Evolutionary conservation across 2,888 invertebrate genomes (phyloP).

Genomic region (Vannuccia rotundouncinata): DNA sequence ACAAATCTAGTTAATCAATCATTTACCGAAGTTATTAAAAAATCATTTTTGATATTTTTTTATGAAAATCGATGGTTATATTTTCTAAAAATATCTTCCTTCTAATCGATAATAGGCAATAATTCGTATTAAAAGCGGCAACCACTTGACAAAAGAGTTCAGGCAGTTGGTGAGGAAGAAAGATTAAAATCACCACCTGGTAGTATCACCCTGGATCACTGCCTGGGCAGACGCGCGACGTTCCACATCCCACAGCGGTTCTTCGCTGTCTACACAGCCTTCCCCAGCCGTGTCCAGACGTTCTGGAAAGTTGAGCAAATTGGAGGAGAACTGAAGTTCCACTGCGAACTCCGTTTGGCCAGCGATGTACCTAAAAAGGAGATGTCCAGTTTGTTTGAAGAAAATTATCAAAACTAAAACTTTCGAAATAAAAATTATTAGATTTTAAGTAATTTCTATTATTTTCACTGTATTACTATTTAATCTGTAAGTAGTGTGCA

Average conservation of each 20-base stretch:
- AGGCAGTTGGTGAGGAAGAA: no score
- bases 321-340: constrained; percentile 52
- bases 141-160: no score
- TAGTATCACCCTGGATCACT: background rate
- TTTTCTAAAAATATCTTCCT: background rate
- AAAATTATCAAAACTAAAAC: no score
- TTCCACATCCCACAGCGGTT: constrained; percentile 42
- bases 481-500: no score
- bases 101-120: background rate
- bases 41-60: no score
- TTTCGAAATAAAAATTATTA: no score
- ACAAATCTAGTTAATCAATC: background rate
- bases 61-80: background rate
- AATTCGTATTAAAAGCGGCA: background rate
- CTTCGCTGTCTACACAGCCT: constrained; percentile 49
- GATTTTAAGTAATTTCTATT: no score
- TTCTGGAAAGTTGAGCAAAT: constrained; percentile 51
- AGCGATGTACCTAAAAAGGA: constrained; percentile 41
- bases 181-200: no score
- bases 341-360: constrained; percentile 55
- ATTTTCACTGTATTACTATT: no score
- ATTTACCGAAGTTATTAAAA: background rate
- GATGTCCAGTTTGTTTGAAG: no score
- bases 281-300: constrained; percentile 49
- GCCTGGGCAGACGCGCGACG: background rate